Conservation (phyloP, 2,797 vertebrate species). For the Typhlichthys subterraneus region DNA sequence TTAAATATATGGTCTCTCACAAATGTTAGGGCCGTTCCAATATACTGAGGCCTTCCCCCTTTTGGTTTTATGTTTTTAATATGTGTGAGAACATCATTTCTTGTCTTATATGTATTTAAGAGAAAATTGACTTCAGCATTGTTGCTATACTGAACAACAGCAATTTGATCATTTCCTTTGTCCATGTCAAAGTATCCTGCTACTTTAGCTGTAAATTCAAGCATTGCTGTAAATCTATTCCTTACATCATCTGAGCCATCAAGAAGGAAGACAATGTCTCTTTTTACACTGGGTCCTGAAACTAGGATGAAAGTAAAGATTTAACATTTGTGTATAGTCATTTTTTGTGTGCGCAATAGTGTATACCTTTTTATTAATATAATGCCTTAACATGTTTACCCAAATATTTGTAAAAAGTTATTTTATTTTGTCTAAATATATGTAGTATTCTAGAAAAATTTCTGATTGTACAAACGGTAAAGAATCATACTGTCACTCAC, state of each 20-base stretch:
- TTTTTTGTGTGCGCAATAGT: no score
- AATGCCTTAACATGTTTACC: no score
- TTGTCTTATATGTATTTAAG: conserved; percentile 65
- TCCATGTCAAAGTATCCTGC: conserved; percentile 67
- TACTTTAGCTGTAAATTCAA: conserved; percentile 68
- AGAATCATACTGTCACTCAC: conserved; percentile 55
- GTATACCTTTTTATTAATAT: no score
- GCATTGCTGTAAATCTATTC: conserved; percentile 66
- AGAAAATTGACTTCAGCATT: conserved; percentile 67
- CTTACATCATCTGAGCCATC: conserved; percentile 79
- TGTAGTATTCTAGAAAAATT: background rate
- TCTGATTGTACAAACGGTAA: background rate
- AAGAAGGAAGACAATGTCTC: conserved; percentile 80
- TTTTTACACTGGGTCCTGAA: conserved; percentile 51
- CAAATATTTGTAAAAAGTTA: no score
- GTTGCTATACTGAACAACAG: conserved; percentile 78
- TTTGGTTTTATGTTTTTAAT: conserved; percentile 66
- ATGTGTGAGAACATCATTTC: conserved; percentile 55
- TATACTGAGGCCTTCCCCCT: conserved; percentile 74
- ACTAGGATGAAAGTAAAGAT: conserved; percentile 51
- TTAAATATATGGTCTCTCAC: conserved; percentile 69
- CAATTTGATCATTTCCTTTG: conserved; percentile 69
- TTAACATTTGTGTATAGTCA: background rate
- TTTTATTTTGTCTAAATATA: background rate
- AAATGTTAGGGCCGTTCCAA: conserved; percentile 73